These are phyloP conservation scores for Clarias laeviceps DNA, from an alignment of 2,797 vertebrate genomes.

Conservation along the genomic window DNA sequence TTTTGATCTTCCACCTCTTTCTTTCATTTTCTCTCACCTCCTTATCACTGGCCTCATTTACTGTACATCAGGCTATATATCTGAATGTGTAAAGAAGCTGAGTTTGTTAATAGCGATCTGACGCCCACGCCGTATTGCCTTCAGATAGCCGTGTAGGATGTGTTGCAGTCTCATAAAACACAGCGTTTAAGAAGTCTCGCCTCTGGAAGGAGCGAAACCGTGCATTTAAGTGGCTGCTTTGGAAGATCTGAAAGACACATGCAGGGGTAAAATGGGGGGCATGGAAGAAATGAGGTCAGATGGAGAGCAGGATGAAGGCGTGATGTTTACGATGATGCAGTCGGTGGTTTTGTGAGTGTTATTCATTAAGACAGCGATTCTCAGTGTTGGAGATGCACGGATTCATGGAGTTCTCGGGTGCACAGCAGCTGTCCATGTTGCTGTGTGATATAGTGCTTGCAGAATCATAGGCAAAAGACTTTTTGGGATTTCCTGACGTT, in stretches of 20 bases:
- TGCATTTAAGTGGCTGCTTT: not conserved
- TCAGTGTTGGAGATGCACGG: not conserved
- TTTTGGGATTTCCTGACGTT: not conserved
- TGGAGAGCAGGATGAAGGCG: not conserved
- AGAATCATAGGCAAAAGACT: not conserved
- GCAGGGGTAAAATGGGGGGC: not conserved
- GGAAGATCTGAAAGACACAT: not conserved
- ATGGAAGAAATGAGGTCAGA: not conserved
- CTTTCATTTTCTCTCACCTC: constrained; percentile 25
- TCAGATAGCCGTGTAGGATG: constrained; percentile 5
- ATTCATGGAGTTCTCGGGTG: not conserved
- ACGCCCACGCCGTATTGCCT: not conserved
- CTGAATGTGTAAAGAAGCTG: not conserved
- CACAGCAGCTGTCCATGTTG: not conserved
- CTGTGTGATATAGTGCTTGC: not conserved
- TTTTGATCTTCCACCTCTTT: constrained; percentile 30
- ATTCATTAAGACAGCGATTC: not conserved
- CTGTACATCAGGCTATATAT: not conserved
- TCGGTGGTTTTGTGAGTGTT: not conserved
- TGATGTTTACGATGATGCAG: not conserved
- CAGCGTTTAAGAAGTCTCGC: not conserved
- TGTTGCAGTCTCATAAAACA: constrained; percentile 7
- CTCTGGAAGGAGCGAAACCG: constrained; percentile 3
- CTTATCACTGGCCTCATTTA: constrained; percentile 16
- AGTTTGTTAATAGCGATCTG: not conserved